A percentile compares a stretch with the other conserved stretches of the same genome.
phyloP scores from a whole-genome alignment of 2,113 vertebrate genomes.

The Vireo altiloquus region DNA sequence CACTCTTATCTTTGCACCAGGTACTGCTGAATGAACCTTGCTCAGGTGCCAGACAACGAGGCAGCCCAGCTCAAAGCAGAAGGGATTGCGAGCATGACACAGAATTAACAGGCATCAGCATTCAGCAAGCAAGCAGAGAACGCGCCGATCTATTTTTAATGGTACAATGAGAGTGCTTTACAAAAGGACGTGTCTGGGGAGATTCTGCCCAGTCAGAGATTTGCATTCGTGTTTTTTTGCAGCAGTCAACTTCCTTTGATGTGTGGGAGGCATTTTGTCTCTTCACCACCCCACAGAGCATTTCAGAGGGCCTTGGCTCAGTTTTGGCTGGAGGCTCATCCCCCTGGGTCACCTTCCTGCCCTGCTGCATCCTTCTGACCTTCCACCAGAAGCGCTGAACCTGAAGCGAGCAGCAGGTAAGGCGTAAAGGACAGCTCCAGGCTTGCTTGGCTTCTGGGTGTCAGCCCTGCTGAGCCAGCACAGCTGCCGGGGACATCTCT shows the following conservation, averaged over 20 bases:
- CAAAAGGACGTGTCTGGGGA: conserved; percentile 47
- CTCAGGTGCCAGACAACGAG: conserved; percentile 60
- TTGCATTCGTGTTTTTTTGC: conserved; percentile 2
- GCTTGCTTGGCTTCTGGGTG: not conserved
- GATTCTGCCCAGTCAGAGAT: conserved; percentile 61
- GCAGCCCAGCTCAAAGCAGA: conserved; percentile 32
- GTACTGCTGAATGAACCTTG: conserved; percentile 51
- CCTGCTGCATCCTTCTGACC: not conserved
- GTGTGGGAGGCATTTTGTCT: not conserved
- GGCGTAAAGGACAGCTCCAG: not conserved
- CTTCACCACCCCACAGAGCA: not conserved
- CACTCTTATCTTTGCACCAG: not conserved
- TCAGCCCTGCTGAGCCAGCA: not conserved
- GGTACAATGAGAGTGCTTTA: conserved; percentile 51
- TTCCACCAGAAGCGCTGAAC: not conserved
- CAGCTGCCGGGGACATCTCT: not conserved
- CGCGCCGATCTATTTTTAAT: conserved; percentile 42
- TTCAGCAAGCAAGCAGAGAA: conserved; percentile 20
- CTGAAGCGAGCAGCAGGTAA: not conserved
- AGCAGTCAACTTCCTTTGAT: not conserved
- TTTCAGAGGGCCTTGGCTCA: not conserved
- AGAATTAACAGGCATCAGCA: conserved; percentile 40
- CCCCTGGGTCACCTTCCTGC: not conserved
- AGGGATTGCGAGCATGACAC: conserved; percentile 30
- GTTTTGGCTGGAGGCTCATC: not conserved